Conservation (phyloP, 2,888 invertebrate genomes). For the Gryllus longicercus region DNA sequence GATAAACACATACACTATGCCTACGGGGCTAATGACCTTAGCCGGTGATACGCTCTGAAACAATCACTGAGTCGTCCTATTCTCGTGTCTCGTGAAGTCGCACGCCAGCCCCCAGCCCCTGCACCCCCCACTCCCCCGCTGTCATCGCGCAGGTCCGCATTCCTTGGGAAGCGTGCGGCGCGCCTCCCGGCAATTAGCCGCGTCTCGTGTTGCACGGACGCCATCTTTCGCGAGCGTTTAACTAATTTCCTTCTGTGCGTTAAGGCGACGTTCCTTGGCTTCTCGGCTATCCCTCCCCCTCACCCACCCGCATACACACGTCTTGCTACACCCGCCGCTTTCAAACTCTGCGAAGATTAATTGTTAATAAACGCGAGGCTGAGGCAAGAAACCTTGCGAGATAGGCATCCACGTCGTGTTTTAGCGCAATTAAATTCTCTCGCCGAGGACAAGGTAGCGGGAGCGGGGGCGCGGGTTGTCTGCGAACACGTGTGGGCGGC, state of each 20-base stretch:
- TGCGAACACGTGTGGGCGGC: background rate
- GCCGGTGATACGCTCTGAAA: too few relatives aligned
- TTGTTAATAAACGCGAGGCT: background rate
- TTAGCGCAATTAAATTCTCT: background rate
- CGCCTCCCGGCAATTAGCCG: background rate
- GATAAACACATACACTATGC: too few relatives aligned
- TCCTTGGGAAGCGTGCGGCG: too few relatives aligned
- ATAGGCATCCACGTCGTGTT: conserved; percentile 3
- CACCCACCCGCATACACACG: background rate
- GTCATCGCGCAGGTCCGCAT: background rate
- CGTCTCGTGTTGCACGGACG: background rate
- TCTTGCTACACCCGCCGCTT: background rate
- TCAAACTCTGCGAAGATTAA: conserved; percentile 17
- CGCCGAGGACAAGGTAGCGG: background rate
- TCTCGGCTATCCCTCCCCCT: background rate
- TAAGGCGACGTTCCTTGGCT: background rate
- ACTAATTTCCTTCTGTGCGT: background rate
- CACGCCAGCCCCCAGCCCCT: background rate
- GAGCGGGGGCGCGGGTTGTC: background rate
- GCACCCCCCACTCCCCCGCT: background rate
- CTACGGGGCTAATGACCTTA: too few relatives aligned
- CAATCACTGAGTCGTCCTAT: too few relatives aligned
- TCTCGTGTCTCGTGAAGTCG: too few relatives aligned
- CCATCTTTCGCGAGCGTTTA: background rate
- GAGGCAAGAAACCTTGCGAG: background rate